phyloP scores from a whole-genome alignment of 2,113 vertebrate species.

The Prunella fulvescens region DNA sequence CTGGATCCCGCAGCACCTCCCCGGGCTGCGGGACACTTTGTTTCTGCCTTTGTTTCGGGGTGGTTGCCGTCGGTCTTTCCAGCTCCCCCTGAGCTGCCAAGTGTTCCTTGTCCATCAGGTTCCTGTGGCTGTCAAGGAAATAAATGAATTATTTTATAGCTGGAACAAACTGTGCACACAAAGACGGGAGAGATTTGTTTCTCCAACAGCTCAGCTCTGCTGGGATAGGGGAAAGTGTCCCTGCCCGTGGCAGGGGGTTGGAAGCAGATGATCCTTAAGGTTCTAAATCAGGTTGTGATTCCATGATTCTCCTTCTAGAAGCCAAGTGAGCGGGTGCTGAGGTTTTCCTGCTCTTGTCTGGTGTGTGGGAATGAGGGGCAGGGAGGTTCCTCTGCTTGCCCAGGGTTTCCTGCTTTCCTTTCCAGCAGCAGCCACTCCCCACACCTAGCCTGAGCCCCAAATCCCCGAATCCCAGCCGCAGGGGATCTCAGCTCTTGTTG shows the following conservation, averaged over 20 bases:
- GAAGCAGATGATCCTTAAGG: neutral
- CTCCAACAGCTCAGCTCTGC: neutral
- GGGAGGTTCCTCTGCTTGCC: neutral
- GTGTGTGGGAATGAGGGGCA: neutral
- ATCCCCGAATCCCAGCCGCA: neutral
- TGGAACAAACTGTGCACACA: neutral
- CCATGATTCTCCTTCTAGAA: neutral
- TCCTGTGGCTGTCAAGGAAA: conserved; percentile 48
- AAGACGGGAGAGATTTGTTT: neutral
- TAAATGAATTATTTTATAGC: neutral
- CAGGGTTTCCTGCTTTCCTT: neutral
- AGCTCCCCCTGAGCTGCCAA: neutral
- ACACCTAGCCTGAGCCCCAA: neutral
- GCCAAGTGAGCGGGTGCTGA: neutral
- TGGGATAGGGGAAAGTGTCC: neutral
- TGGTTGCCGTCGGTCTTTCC: neutral
- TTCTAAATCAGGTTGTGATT: neutral
- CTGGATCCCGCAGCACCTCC: neutral
- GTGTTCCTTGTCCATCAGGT: neutral
- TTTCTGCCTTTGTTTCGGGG: neutral
- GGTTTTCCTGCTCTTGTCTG: neutral
- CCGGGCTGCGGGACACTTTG: neutral
- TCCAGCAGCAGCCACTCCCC: neutral
- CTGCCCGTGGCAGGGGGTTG: neutral
- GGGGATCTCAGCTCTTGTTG: neutral